Evolutionary conservation across 2,113 vertebrate genomes (phyloP), one percentile per base, ranked within the genome.

Genomic region (Anthoscopus minutus): DNA sequence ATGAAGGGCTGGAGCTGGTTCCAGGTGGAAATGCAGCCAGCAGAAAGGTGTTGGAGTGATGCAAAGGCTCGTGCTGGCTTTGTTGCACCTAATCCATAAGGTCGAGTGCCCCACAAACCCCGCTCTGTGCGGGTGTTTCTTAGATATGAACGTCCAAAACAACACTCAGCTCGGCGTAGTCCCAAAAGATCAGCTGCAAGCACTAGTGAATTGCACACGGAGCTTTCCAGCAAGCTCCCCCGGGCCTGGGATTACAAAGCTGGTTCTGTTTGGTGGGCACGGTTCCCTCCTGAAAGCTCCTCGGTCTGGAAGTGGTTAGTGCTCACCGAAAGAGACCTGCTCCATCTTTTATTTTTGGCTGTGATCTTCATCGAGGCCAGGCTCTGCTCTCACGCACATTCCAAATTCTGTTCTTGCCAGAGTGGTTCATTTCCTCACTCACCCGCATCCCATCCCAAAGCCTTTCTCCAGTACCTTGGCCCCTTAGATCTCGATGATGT

Each of bases 161-260:
- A 6, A 6, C 30, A 6, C 1, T 15, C 1, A 2, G 28, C 22
- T 21, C 7, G 2, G 65, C 1, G 0, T 1, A 5, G 65, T 7
- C 64, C 42, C 38, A 8, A 27, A 28, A 21, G 64, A 18, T 22
- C 23, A 40, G 50, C 5, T 28, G 60, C 20, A 4, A 51, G 38
- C 31, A 16, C 1, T 0, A 51, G 44, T 4, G 44, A 50, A 12
- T 2, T 15, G 50, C 64, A 25, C 10, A 0, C 0, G 4, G 6
- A 27, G 70, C 61, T 67, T 67, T 69, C 69, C 54, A n/a, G 66
- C 0, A 1, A 50, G 83, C 40, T 81, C 23, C 56, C 37, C 27
- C 0, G 1, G 20, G 86, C 44, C 44, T 2, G 15, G 56, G 40
- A 9, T 86, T 23, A 40, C 91, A 38, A 40, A 83, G 83, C 61